Evolutionary conservation across 2,888 invertebrate species (phyloP).

Genomic region (Dorcus parallelipipedus): DNA sequence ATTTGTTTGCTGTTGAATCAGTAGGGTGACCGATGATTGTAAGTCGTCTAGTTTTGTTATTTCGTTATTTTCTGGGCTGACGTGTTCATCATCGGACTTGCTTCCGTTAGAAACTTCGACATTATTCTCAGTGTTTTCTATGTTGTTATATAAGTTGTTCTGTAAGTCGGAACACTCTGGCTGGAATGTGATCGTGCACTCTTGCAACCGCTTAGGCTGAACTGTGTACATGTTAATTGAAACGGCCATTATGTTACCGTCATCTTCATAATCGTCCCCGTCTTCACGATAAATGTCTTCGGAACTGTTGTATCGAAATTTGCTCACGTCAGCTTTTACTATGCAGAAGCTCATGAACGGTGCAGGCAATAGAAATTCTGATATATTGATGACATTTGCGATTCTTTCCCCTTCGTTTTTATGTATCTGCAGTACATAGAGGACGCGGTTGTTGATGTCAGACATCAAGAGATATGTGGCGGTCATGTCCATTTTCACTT

Average conservation of each 20-base stretch:
- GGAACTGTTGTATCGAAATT: slow-evolving; percentile 49
- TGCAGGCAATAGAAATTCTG: slow-evolving; percentile 83
- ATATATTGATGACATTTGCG: slow-evolving; percentile 70
- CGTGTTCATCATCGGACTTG: slow-evolving; percentile 25
- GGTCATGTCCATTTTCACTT: slow-evolving; percentile 79
- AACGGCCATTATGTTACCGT: slow-evolving; percentile 34
- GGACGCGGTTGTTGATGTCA: slow-evolving; percentile 77
- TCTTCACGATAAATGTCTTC: slow-evolving; percentile 59
- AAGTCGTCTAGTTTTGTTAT: slow-evolving; percentile 43
- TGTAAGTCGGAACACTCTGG: slow-evolving; percentile 32
- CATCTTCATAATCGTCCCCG: slow-evolving; percentile 52
- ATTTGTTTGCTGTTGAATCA: slow-evolving; percentile 42
- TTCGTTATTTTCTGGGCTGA: slow-evolving; percentile 24
- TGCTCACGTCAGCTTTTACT: slow-evolving; percentile 66
- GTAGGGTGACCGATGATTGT: slow-evolving; percentile 42
- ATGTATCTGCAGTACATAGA: slow-evolving; percentile 77
- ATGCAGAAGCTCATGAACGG: slow-evolving; percentile 89
- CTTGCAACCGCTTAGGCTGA: slow-evolving; percentile 86
- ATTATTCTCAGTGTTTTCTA: slow-evolving; percentile 19
- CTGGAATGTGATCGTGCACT: slow-evolving; percentile 47
- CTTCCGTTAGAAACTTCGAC: slow-evolving; percentile 19
- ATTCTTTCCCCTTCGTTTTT: slow-evolving; percentile 59
- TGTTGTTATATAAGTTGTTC: slow-evolving; percentile 24
- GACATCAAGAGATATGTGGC: slow-evolving; percentile 85
- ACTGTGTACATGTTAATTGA: slow-evolving; percentile 71